Evolutionary conservation across 2,888 invertebrate genomes (phyloP).

Genomic region (Ischnura elegans): DNA sequence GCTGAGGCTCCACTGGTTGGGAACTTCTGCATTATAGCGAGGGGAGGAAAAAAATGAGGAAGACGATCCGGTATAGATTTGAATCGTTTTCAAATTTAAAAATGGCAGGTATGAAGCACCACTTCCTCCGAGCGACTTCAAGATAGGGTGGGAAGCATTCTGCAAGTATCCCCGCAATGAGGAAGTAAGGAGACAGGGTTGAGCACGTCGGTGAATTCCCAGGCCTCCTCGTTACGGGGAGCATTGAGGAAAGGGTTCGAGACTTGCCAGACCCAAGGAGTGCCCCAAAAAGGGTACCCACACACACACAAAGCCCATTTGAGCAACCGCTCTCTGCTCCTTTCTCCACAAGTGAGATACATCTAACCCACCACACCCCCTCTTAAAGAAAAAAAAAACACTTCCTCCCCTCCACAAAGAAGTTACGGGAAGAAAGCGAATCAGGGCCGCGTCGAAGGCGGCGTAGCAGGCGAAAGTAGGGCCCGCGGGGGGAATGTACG

Average conservation of each 20-base stretch:
- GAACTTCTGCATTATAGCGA: background rate
- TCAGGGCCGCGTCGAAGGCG: background rate
- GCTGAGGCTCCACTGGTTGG: too few species aligned
- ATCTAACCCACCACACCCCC: background rate
- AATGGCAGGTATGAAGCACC: background rate
- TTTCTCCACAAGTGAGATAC: background rate
- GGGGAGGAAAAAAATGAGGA: background rate
- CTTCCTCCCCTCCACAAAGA: background rate
- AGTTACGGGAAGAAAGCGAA: background rate
- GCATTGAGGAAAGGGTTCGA: background rate
- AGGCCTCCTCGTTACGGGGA: background rate
- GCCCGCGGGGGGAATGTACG: too few species aligned
- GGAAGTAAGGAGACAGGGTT: background rate
- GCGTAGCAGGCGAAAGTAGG: background rate
- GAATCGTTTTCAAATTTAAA: background rate
- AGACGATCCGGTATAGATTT: background rate
- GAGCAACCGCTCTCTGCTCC: background rate
- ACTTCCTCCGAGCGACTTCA: background rate
- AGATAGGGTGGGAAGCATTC: background rate
- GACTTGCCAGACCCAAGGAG: background rate
- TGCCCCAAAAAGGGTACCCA: background rate
- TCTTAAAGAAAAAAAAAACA: background rate
- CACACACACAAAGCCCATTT: background rate
- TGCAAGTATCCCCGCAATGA: background rate
- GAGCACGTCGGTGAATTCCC: background rate